Base-by-base conservation (phyloP, 2,888 invertebrate species). In the Piscicola geometra region DNA sequence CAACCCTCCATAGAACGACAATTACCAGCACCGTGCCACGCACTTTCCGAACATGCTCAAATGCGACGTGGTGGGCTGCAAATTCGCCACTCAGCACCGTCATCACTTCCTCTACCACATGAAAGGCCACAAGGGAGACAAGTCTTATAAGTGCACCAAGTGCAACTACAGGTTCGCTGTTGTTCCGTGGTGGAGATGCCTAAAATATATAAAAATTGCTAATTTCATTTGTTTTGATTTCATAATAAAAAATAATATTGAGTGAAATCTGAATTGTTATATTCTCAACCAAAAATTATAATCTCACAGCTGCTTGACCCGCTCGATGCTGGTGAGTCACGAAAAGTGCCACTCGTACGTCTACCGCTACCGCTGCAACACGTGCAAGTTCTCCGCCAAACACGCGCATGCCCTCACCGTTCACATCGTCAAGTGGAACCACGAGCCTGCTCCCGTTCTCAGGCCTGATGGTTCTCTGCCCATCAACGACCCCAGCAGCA, bases 21-120 rank as follows among this genome's bases (percentile, higher is more conserved):
- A 33, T 64, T 73, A 60, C 64, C 52, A 73, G 12, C 73, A 73
- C 73, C 52, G 47, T 15, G 33, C 15, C 73, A 52, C 35, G 21
- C 73, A 73, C 33, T 73, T 60, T 56, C 73, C 73, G 12, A 64
- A 60, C 33, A 33, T 64, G 52, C 25, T 56, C 60, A 60, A 36
- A 28, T 73, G 73, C 25, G 36, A 35, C 35, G 73, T 36, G 18
- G 30, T 33, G n/a, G 60, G 60, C 36, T 73, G 73, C 25, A 60
- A 64, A 64, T 73, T 73, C 64, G 73, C 52, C 36, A 73, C 73
- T 33, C 73, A 64, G n/a, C 73, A 50, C 18, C 64, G 52, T 2
- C 73, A 73, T 21, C 73, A 73, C 73, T 50, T 73, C 52, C 73
- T 33, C 35, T 73, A 73, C 64, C 73, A 73, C 64, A 73, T 56